Conservation (phyloP, 2,888 invertebrate genomes). For the Torymus texanus region DNA sequence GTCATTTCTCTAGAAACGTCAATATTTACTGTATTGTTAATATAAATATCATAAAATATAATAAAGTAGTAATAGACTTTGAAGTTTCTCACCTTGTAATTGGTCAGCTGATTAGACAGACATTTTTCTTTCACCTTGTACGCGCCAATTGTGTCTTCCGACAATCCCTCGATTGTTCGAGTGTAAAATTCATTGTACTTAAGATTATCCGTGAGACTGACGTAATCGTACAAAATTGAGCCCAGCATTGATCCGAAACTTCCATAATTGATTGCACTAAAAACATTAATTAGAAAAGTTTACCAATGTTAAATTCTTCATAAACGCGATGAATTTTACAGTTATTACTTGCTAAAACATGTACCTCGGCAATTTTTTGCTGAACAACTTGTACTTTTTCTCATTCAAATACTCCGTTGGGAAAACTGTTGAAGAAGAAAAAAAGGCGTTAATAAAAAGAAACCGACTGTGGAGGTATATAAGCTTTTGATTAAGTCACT, state of each 20-base stretch:
- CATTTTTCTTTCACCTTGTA: constrained; percentile 53
- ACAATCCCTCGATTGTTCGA: constrained; percentile 41
- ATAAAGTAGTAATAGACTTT: too few relatives aligned
- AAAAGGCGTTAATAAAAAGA: neutral
- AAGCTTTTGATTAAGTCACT: neutral
- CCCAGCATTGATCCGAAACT: constrained; percentile 55
- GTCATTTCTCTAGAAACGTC: too few relatives aligned
- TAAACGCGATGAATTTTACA: neutral
- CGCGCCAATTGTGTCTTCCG: constrained; percentile 48
- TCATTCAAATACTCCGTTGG: constrained; percentile 50
- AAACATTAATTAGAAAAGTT: neutral
- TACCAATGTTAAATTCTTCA: neutral
- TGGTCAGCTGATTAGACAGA: constrained; percentile 43
- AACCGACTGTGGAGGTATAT: neutral
- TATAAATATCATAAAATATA: too few relatives aligned
- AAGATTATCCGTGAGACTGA: constrained; percentile 52
- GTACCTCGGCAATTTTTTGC: constrained; percentile 46
- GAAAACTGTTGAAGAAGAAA: constrained; percentile 17
- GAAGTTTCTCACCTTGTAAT: constrained; percentile 42
- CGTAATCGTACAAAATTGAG: constrained; percentile 53
- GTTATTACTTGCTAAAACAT: neutral
- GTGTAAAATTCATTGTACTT: constrained; percentile 50
- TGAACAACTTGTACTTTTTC: constrained; percentile 50
- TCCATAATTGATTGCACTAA: constrained; percentile 50
- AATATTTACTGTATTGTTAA: too few relatives aligned